Base-by-base conservation (phyloP, 2,797 vertebrate species). In the Bovichtus variegatus region DNA sequence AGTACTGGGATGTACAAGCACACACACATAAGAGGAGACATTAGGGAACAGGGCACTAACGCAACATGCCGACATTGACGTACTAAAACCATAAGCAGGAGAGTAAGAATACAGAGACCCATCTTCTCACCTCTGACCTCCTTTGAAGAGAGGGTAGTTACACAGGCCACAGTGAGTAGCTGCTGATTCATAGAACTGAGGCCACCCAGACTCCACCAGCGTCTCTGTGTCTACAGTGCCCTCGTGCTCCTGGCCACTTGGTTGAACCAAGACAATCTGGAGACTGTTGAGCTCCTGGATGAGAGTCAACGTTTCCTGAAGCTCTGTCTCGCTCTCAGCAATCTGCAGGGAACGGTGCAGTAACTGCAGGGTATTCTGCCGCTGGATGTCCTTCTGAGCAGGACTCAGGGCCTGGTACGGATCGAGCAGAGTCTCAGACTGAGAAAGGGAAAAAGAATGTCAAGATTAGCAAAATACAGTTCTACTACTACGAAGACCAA, bases 241-340 rank as follows among this genome's bases (percentile, higher is more conserved):
- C 23, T 71, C 78, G 1, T 62, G 65, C 61, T 86, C 82, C 58
- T 86, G 75, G 4, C 89, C 76, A 2, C 69, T 51, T 1, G 79
- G 62, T 34, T 89, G 96, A 87, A 96, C 95, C 71, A 97, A 86
- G 85, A 97, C 93, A 61, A 97, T 94, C 61, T 96, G 93, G 3
- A 96, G 96, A 82, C 94, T 96, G 90, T 98, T 99, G 80, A 99
- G 97, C 76, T 97, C 96, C 2, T 97, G 96, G 86, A 99, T 98
- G 90, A 98, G 94, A 5, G 85, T 80, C 72, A 99, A 95, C 18
- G 95, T 96, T 67, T 99, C 97, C 1, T 96, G 94, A 53, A 99
- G 95, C 80, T 99, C 98, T 0, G 93, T 92, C 71, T 99, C 97
- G 0, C 94, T 97, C 94, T 99, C 98, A 0, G 98, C 96, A 77